A percentile compares a stretch with the other conserved stretches of the same genome.
These are phyloP conservation scores for Aphelocoma coerulescens DNA, from an alignment of 2,113 vertebrate genomes.

Conservation along the genomic window DNA sequence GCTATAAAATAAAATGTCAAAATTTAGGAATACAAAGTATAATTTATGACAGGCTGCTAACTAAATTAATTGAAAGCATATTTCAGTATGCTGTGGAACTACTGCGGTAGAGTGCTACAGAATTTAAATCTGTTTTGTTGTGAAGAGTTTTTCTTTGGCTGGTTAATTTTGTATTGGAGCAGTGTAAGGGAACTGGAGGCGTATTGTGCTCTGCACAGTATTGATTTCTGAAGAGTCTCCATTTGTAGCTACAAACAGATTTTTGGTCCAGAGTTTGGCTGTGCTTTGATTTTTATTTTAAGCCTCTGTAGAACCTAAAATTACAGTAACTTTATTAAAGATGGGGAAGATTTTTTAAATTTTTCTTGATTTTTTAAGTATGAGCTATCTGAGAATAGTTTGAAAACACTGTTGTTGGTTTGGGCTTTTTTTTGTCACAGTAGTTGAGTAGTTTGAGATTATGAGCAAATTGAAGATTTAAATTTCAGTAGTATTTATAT, in stretches of 20 bases:
- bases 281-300: background rate
- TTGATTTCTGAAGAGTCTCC: background rate
- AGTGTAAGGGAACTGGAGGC: background rate
- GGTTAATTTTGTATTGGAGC: background rate
- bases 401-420: background rate
- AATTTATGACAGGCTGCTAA: background rate
- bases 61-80: rapidly evolving
- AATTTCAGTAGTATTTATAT: background rate
- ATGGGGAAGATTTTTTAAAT: background rate
- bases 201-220: background rate
- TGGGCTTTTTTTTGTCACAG: background rate
- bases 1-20: background rate
- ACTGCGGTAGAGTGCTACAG: background rate
- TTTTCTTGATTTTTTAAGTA: background rate
- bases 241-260: background rate
- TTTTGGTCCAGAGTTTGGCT: background rate
- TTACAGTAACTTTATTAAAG: background rate
- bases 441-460: background rate
- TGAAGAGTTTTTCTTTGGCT: background rate
- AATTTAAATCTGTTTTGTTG: background rate
- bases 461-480: background rate
- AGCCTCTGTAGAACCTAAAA: background rate
- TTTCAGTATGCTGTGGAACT: background rate
- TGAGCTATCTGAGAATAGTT: background rate
- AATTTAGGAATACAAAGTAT: background rate